Evolutionary conservation across 2,113 vertebrate genomes (phyloP).

Genomic region (Platichthys flesus): DNA sequence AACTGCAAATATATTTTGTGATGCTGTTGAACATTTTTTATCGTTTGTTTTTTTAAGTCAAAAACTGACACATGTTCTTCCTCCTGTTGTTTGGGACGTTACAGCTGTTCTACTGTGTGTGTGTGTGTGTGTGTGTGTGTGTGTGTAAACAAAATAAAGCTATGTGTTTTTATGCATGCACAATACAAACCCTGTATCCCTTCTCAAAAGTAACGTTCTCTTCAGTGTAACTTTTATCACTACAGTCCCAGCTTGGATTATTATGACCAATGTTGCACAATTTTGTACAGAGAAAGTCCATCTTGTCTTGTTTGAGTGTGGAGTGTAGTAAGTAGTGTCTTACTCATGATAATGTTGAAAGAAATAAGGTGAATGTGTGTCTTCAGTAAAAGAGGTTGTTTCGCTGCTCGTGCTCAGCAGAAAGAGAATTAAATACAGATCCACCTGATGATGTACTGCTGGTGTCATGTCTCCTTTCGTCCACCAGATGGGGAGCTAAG

Average conservation of each 20-base stretch:
- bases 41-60: background rate
- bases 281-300: constrained; percentile 29
- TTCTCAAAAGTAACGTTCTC: background rate
- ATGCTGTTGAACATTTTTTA: background rate
- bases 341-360: background rate
- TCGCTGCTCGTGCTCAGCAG: too few relatives aligned
- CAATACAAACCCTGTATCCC: background rate
- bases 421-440: too few relatives aligned
- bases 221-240: background rate
- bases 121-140: too few relatives aligned
- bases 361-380: constrained; percentile 1
- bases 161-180: background rate
- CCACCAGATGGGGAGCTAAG: constrained; percentile 29
- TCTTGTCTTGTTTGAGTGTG: background rate
- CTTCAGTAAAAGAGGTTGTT: background rate
- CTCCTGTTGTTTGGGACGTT: background rate
- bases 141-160: too few relatives aligned
- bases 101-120: background rate
- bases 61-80: background rate
- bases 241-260: constrained; percentile 7
- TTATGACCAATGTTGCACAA: constrained; percentile 35
- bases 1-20: constrained; percentile 6
- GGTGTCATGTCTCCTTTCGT: constrained; percentile 25
- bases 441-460: background rate
- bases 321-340: background rate